Evolutionary conservation across 2,888 invertebrate species (phyloP), one percentile per base, ranked within the genome.

Genomic region (Rhopalosiphum nymphaeae): DNA sequence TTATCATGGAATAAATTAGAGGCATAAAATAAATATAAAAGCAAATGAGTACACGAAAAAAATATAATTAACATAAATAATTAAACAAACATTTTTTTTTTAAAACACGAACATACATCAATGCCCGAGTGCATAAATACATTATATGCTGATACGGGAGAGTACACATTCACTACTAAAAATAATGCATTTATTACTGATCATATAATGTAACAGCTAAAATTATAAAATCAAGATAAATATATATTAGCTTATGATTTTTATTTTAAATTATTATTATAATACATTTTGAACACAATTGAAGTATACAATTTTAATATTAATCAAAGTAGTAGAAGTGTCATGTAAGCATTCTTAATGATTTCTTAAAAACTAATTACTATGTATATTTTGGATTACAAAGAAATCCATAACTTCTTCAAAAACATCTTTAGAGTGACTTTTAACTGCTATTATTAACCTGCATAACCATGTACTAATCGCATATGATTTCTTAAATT

Each of bases 401-500:
- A 26, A 85, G 1, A 53, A 53, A 53, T 21, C 53, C 3, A 53
- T 53, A 53, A 53, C 53, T 53, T 3, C 53, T 21, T 53, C 21
- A 49, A 53, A 53, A 53, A 53, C 53, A 53, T 53, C 53, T 21
- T 53, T n/a, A n/a, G n/a, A n/a, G n/a, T 13, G 36, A 78, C 21
- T 21, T 3, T 53, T 16, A 53, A 53, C 53, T 49, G 49, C 10
- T 85, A n/a, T 46, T 86, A 46, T 46, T 13, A 44, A n/a, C 13
- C 5, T 29, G 26, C 1, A 5, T 56, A 89, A 9, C 42, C 44
- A 29, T 93, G 93, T 5, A 93, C 36, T 21, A 84, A 29, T 10
- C 13, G 53, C 94, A 96, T 95, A 94, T 96, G 96, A 93, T 96
- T 96, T 95, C 95, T 95, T 87, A 96, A 95, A 46, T 95, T 95